Evolutionary conservation across 2,113 vertebrate genomes (phyloP).

Genomic region (Toxotes jaculatrix): DNA sequence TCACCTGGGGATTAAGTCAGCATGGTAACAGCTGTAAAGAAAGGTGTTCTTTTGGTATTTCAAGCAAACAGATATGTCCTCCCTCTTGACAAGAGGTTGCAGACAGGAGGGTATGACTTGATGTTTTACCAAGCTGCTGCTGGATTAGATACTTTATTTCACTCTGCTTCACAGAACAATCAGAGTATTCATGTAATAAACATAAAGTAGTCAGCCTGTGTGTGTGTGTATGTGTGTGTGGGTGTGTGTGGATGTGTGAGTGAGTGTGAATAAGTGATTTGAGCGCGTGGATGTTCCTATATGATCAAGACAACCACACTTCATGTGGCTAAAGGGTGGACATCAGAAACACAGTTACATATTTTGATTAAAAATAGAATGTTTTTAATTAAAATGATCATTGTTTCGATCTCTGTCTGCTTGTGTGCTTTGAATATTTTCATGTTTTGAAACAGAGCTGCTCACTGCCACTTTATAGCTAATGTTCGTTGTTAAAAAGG

Average conservation of each 20-base stretch:
- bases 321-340: constrained; percentile 57
- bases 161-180: constrained; percentile 70
- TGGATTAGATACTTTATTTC: constrained; percentile 66
- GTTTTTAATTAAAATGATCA: constrained; percentile 83
- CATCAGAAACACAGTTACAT: constrained; percentile 76
- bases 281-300: constrained; percentile 26
- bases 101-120: neutral
- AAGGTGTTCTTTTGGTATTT: constrained; percentile 15
- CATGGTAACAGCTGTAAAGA: constrained; percentile 23
- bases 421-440: constrained; percentile 17
- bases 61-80: constrained; percentile 31
- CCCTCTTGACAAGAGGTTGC: neutral
- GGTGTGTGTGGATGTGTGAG: neutral
- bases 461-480: neutral
- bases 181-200: constrained; percentile 65
- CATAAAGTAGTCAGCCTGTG: constrained; percentile 46
- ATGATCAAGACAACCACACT: constrained; percentile 57
- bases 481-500: neutral
- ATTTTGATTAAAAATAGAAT: constrained; percentile 84
- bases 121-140: constrained; percentile 45
- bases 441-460: neutral
- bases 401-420: constrained; percentile 66
- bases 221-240: neutral
- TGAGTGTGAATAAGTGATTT: neutral
- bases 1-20: constrained; percentile 9